A percentile compares a stretch with the other conserved stretches of the same genome.
Conservation (phyloP, 2,797 vertebrate genomes). For the Apogon hyalosoma region DNA sequence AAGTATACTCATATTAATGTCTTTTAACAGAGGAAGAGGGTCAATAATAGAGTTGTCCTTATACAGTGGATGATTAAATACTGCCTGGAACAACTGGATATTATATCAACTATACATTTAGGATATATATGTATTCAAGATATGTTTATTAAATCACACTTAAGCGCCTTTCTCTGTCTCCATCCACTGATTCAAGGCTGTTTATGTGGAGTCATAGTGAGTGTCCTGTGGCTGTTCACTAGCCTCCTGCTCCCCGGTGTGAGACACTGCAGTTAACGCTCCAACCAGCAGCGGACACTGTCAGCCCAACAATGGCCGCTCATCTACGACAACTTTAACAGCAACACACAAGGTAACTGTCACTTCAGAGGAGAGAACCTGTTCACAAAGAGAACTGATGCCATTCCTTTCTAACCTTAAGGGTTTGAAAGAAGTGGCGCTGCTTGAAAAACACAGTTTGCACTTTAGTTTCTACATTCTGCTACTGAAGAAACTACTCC, state of each 20-base stretch:
- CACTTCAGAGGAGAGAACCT: too few relatives aligned
- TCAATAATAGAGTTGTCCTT: neutral
- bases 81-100: too few relatives aligned
- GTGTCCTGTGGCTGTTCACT: conserved; percentile 18
- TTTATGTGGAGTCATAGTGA: neutral
- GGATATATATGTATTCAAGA: neutral
- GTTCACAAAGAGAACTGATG: too few relatives aligned
- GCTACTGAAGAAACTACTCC: neutral
- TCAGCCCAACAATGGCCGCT: conserved; percentile 82
- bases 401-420: too few relatives aligned
- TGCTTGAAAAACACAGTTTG: neutral
- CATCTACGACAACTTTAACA: conserved; percentile 18
- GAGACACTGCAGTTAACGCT: conserved; percentile 80
- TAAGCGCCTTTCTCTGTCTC: neutral
- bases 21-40: neutral
- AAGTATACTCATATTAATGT: neutral
- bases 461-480: neutral
- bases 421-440: too few relatives aligned
- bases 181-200: neutral
- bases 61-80: neutral
- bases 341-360: too few relatives aligned
- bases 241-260: conserved; percentile 23
- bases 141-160: neutral
- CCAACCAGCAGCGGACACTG: conserved; percentile 87
- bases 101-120: neutral